Evolutionary conservation across 2,797 vertebrate species (phyloP).

Genomic region (Gallirallus australis): DNA sequence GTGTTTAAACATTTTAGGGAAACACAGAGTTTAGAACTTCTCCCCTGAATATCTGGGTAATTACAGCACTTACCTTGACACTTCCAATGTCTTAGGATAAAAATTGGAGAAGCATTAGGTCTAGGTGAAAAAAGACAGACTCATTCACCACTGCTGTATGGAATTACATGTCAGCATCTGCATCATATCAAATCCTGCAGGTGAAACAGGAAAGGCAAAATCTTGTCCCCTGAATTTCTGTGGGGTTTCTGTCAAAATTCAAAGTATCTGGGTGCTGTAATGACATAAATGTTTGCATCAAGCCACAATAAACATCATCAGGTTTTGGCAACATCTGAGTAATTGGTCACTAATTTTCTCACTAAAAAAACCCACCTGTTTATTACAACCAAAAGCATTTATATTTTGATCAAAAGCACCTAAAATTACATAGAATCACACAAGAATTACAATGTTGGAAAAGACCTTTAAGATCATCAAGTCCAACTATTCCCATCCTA

Average conservation of each 20-base stretch:
- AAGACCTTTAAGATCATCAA: no score
- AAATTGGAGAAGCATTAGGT: not conserved
- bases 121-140: not conserved
- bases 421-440: not conserved
- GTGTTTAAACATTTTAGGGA: not conserved
- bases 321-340: not conserved
- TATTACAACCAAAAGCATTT: not conserved
- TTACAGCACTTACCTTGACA: not conserved
- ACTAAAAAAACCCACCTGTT: not conserved
- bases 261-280: not conserved
- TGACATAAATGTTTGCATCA: not conserved
- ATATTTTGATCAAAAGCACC: not conserved
- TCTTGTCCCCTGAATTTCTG: not conserved
- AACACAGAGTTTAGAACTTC: not conserved
- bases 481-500: no score
- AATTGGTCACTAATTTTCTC: not conserved
- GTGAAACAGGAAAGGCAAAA: not conserved
- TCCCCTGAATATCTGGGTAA: not conserved
- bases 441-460: no score
- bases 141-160: not conserved
- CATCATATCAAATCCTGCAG: not conserved
- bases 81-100: not conserved
- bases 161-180: not conserved
- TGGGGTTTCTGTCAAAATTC: not conserved
- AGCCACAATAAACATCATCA: not conserved